phyloP scores from a whole-genome alignment of 1,140 invertebrate species.

The Trigoniulus corallinus region DNA sequence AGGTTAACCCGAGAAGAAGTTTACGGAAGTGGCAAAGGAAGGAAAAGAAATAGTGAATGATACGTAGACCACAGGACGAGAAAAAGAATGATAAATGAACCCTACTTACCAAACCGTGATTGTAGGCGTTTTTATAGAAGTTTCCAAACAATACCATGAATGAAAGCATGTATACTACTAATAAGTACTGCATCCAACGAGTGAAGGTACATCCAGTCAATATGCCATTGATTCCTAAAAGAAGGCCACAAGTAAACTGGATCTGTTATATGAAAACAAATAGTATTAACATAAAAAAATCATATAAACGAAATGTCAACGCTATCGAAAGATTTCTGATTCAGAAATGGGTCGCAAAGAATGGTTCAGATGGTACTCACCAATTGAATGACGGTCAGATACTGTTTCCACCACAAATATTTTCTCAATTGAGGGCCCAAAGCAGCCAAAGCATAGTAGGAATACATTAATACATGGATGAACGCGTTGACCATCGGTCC shows the following conservation, averaged over 20 bases:
- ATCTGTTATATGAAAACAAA: slow-evolving; percentile 35
- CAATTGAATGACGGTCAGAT: slow-evolving; percentile 67
- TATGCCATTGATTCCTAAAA: slow-evolving; percentile 67
- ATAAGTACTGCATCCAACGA: slow-evolving; percentile 82
- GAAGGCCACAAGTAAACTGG: slow-evolving; percentile 69
- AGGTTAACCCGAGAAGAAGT: too few relatives aligned
- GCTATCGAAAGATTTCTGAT: too few relatives aligned
- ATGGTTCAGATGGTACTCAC: slow-evolving; percentile 18
- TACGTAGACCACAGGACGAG: too few relatives aligned
- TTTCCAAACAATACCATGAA: slow-evolving; percentile 82
- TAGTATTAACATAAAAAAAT: neutral
- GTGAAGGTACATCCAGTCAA: slow-evolving; percentile 71
- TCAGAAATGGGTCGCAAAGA: neutral
- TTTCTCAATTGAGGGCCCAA: slow-evolving; percentile 57
- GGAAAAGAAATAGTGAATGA: too few relatives aligned
- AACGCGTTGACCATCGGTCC: slow-evolving; percentile 78
- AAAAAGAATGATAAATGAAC: neutral
- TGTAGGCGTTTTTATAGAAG: slow-evolving; percentile 68
- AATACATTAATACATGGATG: slow-evolving; percentile 86
- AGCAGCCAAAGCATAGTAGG: slow-evolving; percentile 72
- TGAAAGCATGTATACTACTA: slow-evolving; percentile 77
- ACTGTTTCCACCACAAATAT: slow-evolving; percentile 89
- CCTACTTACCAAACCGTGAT: neutral
- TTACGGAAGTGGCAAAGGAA: neutral
- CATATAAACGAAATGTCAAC: neutral